Percentiles rank a stretch among this genome's conserved stretches.
Evolutionary conservation across 2,888 invertebrate species (phyloP).

Genomic region (Dione juno): DNA sequence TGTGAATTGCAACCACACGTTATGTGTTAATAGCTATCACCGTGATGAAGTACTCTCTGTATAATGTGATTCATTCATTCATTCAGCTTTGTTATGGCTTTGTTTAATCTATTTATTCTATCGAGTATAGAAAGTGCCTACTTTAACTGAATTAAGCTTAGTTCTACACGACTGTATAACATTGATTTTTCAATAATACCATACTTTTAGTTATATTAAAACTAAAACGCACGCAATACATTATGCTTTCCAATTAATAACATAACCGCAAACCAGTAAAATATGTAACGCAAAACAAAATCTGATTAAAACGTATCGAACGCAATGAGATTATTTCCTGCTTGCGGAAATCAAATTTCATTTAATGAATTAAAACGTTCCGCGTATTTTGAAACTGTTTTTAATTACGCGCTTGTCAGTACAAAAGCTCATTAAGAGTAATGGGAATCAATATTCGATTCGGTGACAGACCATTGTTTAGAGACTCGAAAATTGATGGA

Average conservation of each 20-base stretch:
- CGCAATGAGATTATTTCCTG: constrained; percentile 36
- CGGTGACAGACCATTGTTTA: constrained; percentile 48
- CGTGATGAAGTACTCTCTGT: constrained; percentile 7
- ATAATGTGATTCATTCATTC: constrained; percentile 6
- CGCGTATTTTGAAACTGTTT: constrained; percentile 41
- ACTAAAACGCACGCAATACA: neutral
- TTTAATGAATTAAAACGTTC: constrained; percentile 38
- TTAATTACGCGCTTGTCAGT: constrained; percentile 43
- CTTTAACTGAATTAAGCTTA: neutral
- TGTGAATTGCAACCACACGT: constrained; percentile 10
- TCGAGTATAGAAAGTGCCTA: neutral
- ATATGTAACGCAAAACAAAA: constrained; percentile 30
- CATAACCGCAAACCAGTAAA: constrained; percentile 16
- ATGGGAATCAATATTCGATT: constrained; percentile 44
- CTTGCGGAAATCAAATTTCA: constrained; percentile 42
- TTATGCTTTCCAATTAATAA: constrained; percentile 12
- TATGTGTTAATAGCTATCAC: constrained; percentile 18
- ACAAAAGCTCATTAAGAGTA: constrained; percentile 43
- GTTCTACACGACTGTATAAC: neutral
- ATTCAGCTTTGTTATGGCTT: constrained; percentile 9
- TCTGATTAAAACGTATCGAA: constrained; percentile 35
- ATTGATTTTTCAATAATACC: neutral
- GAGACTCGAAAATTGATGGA: constrained; percentile 30
- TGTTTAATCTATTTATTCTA: constrained; percentile 1
- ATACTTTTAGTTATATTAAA: constrained; percentile 4